Evolutionary conservation across 1,140 invertebrate genomes (phyloP).

Genomic region (Pygmarrhopalites habei): DNA sequence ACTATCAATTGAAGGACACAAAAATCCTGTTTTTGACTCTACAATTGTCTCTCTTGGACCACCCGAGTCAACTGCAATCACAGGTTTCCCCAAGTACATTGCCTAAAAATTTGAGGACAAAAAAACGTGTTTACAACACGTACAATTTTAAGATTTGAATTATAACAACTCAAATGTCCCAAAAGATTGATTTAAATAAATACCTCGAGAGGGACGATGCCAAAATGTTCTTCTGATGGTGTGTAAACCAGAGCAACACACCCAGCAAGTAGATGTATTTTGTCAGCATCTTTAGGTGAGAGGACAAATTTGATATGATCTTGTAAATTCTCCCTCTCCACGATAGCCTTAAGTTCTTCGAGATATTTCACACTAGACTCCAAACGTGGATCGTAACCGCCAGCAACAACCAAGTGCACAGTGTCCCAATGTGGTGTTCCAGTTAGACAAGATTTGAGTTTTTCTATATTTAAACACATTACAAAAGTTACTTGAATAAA

Average conservation of each 20-base stretch:
- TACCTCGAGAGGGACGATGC: slow-evolving; percentile 91
- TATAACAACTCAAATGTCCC: no score
- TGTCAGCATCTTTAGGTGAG: slow-evolving; percentile 77
- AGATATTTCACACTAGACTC: slow-evolving; percentile 84
- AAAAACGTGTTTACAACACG: slow-evolving; percentile 4
- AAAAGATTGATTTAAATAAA: background rate
- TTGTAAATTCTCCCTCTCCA: slow-evolving; percentile 57
- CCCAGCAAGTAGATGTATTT: slow-evolving; percentile 67
- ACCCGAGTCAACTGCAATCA: slow-evolving; percentile 90
- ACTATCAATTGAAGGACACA: slow-evolving; percentile 61
- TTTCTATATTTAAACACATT: slow-evolving; percentile 22
- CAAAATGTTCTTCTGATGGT: slow-evolving; percentile 96
- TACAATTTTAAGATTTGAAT: no score
- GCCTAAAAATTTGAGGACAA: slow-evolving; percentile 48
- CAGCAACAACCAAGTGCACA: slow-evolving; percentile 85
- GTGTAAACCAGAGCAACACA: slow-evolving; percentile 85
- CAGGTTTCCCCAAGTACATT: slow-evolving; percentile 88
- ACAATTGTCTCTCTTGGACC: slow-evolving; percentile 91
- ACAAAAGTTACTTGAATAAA: no score
- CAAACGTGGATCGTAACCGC: slow-evolving; percentile 89
- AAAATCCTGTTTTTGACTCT: slow-evolving; percentile 79
- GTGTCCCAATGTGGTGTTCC: slow-evolving; percentile 52
- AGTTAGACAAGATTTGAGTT: slow-evolving; percentile 41
- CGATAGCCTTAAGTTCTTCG: slow-evolving; percentile 62
- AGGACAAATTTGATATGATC: slow-evolving; percentile 74